A percentile compares a stretch with the other conserved stretches of the same genome.
These are phyloP conservation scores for Mechanitis messenoides DNA, from an alignment of 2,888 invertebrate species.

Conservation along the genomic window DNA sequence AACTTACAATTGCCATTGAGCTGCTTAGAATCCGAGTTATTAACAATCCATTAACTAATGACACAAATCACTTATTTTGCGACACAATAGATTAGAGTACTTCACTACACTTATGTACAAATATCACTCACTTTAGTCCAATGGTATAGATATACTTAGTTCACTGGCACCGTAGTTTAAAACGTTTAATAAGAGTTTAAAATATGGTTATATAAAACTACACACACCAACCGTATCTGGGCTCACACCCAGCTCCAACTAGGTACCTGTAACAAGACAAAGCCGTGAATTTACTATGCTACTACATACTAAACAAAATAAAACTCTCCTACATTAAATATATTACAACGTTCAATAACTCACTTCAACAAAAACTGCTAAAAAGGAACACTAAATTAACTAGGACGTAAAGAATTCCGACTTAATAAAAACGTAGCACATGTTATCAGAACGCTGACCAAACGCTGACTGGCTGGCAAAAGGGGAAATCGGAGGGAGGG, in stretches of 20 bases:
- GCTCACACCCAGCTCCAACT: conserved; percentile 73
- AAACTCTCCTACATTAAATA: conserved; percentile 5
- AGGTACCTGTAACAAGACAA: conserved; percentile 76
- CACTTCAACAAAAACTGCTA: conserved; percentile 51
- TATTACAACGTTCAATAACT: conserved; percentile 37
- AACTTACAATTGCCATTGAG: conserved; percentile 66
- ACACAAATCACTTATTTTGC: conserved; percentile 61
- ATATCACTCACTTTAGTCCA: conserved; percentile 46
- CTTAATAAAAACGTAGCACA: conserved; percentile 37
- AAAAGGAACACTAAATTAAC: conserved; percentile 60
- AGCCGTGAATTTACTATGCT: conserved; percentile 41
- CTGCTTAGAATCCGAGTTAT: conserved; percentile 53
- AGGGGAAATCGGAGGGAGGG: conserved; percentile 41
- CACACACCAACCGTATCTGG: conserved; percentile 66
- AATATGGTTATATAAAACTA: conserved; percentile 72
- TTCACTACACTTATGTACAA: conserved; percentile 54
- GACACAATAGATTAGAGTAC: conserved; percentile 49
- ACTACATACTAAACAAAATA: conserved; percentile 32
- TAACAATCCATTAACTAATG: conserved; percentile 59
- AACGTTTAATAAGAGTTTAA: conserved; percentile 32
- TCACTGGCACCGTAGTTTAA: conserved; percentile 38
- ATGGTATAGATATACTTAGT: conserved; percentile 32
- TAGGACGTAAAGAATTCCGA: conserved; percentile 64
- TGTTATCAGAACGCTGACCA: conserved; percentile 41
- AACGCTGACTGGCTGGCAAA: conserved; percentile 66